Evolutionary conservation across 2,888 invertebrate genomes (phyloP), one percentile per base, ranked within the genome.

Genomic region (Aelia acuminata): DNA sequence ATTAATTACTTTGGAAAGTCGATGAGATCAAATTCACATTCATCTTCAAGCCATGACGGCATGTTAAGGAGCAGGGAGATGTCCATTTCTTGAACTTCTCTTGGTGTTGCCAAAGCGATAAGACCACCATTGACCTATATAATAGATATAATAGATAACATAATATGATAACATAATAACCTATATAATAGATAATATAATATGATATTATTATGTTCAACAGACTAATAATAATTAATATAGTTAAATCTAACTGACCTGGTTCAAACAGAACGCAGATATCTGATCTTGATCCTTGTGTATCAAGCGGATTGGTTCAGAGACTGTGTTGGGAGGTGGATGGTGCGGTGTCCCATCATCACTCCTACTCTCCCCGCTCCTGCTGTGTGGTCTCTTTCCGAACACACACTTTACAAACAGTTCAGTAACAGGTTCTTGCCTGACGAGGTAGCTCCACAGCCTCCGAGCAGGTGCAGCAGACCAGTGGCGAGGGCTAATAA

Each of bases 231-330:
- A 15, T 35, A 70, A 31, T 70, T 18, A 31, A 15, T n/a, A 70
- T 18, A 49, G 31, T 20, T 31, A 31, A 26, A 84, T 11, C 3
- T 31, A 35, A 84, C 35, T 11, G 13, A 97, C 98, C 94, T 97
- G 96, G 93, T 98, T 99, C 89, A 99, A 94, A 92, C 99, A 98
- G 94, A 99, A 99, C 50, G 99, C 97, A 88, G 98, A 96, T 91
- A 99, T 98, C 88, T 98, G 97, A 93, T 99, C 99, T 93, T 98
- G 98, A 92, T 99, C 99, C 93, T 99, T 99, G 93, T 99, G 99
- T 91, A 99, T 98, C 91, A 99, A 98, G 91, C 98, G 95, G 89
- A 98, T 97, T 18, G 98, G 97, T 91, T 97, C 97, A 3, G 84
- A 48, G 31, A 39, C 63, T 8, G 53, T 10, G 48, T 84, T 31